Conservation (phyloP, 2,113 vertebrate species). For the Gnathonemus longibarbis region DNA sequence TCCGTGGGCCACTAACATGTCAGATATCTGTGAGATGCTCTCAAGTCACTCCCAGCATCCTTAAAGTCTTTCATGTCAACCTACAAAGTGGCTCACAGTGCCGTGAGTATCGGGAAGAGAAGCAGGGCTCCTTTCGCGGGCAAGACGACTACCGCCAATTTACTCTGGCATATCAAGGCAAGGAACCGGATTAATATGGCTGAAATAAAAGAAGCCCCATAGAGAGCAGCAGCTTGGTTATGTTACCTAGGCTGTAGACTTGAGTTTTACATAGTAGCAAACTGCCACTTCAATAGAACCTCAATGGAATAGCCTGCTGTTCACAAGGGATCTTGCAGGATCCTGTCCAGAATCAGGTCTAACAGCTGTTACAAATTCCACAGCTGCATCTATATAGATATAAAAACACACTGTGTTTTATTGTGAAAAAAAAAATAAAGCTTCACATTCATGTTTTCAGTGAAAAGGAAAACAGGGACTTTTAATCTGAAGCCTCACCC, state of each 20-base stretch:
- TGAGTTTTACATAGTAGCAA: neutral
- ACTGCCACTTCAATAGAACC: neutral
- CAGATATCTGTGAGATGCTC: neutral
- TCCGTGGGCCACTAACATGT: neutral
- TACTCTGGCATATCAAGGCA: neutral
- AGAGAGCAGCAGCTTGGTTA: neutral
- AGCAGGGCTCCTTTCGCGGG: neutral
- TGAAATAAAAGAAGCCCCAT: neutral
- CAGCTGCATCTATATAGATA: neutral
- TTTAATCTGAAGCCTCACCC: neutral
- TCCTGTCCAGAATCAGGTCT: neutral
- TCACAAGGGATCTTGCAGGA: neutral
- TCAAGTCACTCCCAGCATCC: neutral
- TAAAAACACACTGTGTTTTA: neutral
- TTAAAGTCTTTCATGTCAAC: neutral
- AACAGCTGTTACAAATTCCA: neutral
- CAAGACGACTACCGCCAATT: neutral
- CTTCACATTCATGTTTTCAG: neutral
- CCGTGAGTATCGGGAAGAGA: neutral
- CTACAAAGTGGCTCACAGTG: neutral
- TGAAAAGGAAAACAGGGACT: neutral
- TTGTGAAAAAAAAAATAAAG: neutral
- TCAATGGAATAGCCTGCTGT: neutral
- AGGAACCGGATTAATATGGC: neutral
- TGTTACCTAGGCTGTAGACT: neutral